Evolutionary conservation across 2,113 vertebrate species (phyloP).

Genomic region (Apteryx mantelli): DNA sequence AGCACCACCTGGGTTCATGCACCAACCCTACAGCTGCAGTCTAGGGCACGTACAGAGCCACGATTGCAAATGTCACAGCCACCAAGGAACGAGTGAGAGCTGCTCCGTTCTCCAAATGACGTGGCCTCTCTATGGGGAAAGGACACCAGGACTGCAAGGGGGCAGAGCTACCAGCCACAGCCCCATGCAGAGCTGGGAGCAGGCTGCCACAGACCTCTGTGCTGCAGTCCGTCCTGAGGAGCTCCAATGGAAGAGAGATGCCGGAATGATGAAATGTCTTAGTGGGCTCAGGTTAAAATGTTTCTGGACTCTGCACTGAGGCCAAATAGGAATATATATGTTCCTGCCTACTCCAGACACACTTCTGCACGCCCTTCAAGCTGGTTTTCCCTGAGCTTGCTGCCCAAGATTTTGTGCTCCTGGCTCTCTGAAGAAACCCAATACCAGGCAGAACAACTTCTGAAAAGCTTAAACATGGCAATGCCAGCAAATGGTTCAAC

Average conservation of each 20-base stretch:
- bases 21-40: background rate
- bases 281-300: background rate
- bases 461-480: background rate
- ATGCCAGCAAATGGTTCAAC: background rate
- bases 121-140: background rate
- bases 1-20: background rate
- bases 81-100: background rate
- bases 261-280: background rate
- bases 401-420: background rate
- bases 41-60: background rate
- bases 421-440: background rate
- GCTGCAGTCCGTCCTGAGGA: background rate
- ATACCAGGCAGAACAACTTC: background rate
- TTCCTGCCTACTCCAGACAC: background rate
- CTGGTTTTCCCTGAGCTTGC: background rate
- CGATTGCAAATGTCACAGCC: background rate
- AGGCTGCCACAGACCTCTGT: background rate
- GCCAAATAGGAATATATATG: background rate
- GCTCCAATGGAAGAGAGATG: background rate
- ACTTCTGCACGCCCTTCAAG: background rate
- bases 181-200: accelerated
- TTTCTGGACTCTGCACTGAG: background rate
- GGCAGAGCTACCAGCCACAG: background rate
- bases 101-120: background rate
- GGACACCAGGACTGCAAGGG: background rate